phyloP scores from a whole-genome alignment of 2,113 vertebrate species.

The Gavia stellata region DNA sequence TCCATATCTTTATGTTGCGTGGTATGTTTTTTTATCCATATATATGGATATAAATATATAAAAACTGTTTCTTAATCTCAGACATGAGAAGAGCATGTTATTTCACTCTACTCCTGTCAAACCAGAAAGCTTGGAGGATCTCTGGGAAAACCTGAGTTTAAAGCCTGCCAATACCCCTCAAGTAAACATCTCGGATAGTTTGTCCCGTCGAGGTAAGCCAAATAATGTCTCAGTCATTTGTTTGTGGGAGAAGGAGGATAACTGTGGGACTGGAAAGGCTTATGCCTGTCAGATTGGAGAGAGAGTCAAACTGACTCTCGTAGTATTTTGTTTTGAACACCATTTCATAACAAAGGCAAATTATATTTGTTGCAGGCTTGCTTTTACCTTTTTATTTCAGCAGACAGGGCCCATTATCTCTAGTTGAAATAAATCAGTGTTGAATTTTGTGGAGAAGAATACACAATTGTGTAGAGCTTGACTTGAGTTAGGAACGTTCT shows the following conservation, averaged over 20 bases:
- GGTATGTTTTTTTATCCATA: not conserved
- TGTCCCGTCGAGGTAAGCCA: conserved; percentile 83
- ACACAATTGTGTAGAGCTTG: not conserved
- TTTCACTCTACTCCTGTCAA: conserved; percentile 73
- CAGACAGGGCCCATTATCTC: not conserved
- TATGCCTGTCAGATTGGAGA: not conserved
- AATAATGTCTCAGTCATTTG: not conserved
- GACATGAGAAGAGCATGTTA: conserved; percentile 70
- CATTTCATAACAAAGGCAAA: not conserved
- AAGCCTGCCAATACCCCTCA: conserved; percentile 76
- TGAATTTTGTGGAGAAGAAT: conserved; percentile 9
- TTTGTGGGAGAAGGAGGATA: not conserved
- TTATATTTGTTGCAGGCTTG: conserved; percentile 12
- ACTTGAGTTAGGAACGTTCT: not conserved
- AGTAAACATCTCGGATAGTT: conserved; percentile 73
- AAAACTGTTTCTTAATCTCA: conserved; percentile 40
- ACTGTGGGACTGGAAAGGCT: not conserved
- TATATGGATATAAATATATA: not conserved
- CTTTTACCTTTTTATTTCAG: conserved; percentile 21
- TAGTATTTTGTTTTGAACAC: not conserved
- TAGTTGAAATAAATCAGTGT: not conserved
- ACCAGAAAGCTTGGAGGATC: conserved; percentile 82
- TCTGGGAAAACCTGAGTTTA: conserved; percentile 87
- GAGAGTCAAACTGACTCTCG: not conserved
- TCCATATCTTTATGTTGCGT: not conserved